These are phyloP conservation scores for Mustelus asterias DNA, from an alignment of 2,113 vertebrate genomes.

Conservation along the genomic window DNA sequence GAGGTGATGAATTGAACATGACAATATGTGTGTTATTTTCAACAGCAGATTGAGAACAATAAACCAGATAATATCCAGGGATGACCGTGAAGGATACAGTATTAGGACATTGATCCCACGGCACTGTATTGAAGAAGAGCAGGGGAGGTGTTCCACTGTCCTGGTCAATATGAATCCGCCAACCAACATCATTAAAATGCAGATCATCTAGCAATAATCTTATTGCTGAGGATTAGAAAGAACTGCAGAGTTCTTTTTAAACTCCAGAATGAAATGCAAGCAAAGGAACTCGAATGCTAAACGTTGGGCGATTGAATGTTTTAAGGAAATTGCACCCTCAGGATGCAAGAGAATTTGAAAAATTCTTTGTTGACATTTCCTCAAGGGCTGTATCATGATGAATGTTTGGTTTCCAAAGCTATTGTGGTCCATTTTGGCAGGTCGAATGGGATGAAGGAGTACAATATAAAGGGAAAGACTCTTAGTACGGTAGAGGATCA, in stretches of 20 bases:
- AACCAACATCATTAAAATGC: no score
- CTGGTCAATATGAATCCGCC: no score
- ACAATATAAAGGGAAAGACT: no score
- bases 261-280: background rate
- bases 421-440: no score
- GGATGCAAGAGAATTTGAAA: background rate
- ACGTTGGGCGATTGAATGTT: background rate
- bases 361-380: background rate
- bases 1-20: background rate
- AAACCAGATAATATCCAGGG: background rate
- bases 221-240: background rate
- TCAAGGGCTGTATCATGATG: background rate
- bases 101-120: background rate
- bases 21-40: background rate
- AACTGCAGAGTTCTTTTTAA: background rate
- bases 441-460: no score
- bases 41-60: background rate
- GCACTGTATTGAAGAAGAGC: background rate
- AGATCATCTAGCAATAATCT: background rate
- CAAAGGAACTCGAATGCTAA: background rate
- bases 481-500: no score
- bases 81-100: background rate
- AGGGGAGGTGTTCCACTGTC: no score
- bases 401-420: background rate
- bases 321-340: no score